Evolutionary conservation across 2,888 invertebrate genomes (phyloP), one percentile per base, ranked within the genome.

Genomic region (Chalcosyrphus nemorum): DNA sequence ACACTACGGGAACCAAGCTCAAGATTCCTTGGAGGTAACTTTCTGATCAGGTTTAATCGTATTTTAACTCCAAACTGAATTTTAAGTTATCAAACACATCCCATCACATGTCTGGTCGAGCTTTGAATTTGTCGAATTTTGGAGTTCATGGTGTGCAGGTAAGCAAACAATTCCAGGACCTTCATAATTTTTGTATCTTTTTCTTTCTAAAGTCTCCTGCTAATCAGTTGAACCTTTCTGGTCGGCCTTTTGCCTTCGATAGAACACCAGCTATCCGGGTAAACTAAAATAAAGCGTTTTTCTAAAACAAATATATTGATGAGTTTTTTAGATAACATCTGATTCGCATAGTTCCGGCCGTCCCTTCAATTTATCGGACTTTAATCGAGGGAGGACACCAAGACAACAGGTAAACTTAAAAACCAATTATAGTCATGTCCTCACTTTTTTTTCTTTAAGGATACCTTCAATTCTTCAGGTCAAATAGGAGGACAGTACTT

Each of bases 361-460:
- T n/a, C 41, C 52, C 4, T 54, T 54, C 1, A 68, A 43, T 29
- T 43, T 43, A 19, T 1, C 27, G 11, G 66, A 66, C 38, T 52
- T 52, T 6, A 0, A 15, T 1, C 2, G 5, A 6, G 15, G 43
- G 17, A 15, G 1, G 15, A 2, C 3, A 35, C 9, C 47, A 21
- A 50, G 9, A 11, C 1, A 4, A 1, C 45, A 45, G 61, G 45
- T 63, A 17, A 43, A 19, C 4, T 6, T 1, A 9, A 2, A 7
- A 6, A 43, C 19, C 2, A 19, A 1, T 17, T 19, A 9, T 7
- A 19, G 17, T 2, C 9, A 9, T 6, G 9, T 19, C 15, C 1
- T 43, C 6, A 43, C 6, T 15, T 19, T 19, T 19, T 9, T 17
- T 9, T 43, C 9, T 13, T 15, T 7, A 17, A 17, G 43, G 7